Evolutionary conservation across 2,888 invertebrate genomes (phyloP).

Genomic region (Volucella bombylans): DNA sequence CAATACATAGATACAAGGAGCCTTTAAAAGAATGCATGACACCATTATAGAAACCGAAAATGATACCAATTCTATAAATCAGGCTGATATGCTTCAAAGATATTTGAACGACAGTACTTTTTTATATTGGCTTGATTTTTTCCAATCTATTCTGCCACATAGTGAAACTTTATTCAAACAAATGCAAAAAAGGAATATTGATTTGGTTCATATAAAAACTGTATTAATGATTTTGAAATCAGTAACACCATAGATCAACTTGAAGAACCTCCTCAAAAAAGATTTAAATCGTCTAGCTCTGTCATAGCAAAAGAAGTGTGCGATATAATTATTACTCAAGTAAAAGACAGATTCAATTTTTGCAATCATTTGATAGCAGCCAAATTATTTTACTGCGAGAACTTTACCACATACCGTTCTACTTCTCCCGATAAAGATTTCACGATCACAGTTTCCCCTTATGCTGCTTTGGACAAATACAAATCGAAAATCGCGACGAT

Average conservation of each 20-base stretch:
- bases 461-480: too few species aligned
- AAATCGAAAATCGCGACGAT: too few species aligned
- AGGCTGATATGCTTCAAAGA: constrained; percentile 26
- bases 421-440: neutral
- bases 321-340: constrained; percentile 16
- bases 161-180: too few species aligned
- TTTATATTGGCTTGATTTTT: too few species aligned
- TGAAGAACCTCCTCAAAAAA: too few species aligned
- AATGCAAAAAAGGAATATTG: too few species aligned
- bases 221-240: too few species aligned
- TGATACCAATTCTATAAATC: constrained; percentile 23
- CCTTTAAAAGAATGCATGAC: constrained; percentile 29
- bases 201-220: too few species aligned
- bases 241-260: too few species aligned
- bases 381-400: constrained; percentile 24
- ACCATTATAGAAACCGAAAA: constrained; percentile 23
- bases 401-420: constrained; percentile 27
- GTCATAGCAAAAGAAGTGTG: constrained; percentile 14
- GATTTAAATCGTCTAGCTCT: neutral
- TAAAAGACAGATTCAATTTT: constrained; percentile 26
- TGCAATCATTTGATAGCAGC: constrained; percentile 20
- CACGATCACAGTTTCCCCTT: too few species aligned
- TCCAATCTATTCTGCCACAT: too few species aligned
- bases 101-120: neutral
- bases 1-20: too few species aligned